Base-by-base conservation (phyloP, 1,140 invertebrate genomes). In the Oncopodura yosiiana region DNA sequence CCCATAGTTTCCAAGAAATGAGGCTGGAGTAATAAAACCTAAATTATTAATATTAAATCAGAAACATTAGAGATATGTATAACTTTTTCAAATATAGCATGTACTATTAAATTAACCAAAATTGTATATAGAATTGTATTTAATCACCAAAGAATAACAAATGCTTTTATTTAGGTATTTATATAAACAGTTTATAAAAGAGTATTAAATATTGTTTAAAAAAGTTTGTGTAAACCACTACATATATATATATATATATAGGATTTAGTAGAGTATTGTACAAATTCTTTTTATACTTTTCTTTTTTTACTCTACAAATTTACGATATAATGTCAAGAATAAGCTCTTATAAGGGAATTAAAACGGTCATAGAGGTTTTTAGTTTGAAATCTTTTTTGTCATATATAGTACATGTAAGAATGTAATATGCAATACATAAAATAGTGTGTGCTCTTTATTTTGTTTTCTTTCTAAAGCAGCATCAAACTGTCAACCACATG, bases 1-100 rank as follows among this genome's bases (percentile, higher is more conserved):
- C 42, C 60, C 60, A 43, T 62, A 62, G 24, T 29, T 56, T 8
- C 24, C 34, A 24, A 62, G 37, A 52, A 62, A 62, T n/a, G 60
- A 58, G 19, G 60, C 56, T 36, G 60, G 60, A 12, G 55, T 58
- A 41, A 62, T 56, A 53, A 62, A 62, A 49, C 56, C 60, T 62
- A 36, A 19, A 56, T 43, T 42, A 34, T 53, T 24, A 53, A 53
- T 21, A 53, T 34, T 46, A 6, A 21, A 23, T 41, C 3, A 2
- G 24, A 21, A 21, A 41, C 38, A 41, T 41, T 21, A 41, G 18
- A 21, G 24, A 41, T 41, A 21, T 41, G 38, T n/a, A n/a, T n/a
- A n/a, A n/a, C 30, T 9, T 34, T 9, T 34, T 9, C n/a, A 34
- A 9, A 34, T 34, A 34, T 34, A 34, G 6, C 30, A 8, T n/a